Base-by-base conservation (phyloP, 30 jellyfish, hydroid and myxozoan species). In the Aurelia aurita region DNA sequence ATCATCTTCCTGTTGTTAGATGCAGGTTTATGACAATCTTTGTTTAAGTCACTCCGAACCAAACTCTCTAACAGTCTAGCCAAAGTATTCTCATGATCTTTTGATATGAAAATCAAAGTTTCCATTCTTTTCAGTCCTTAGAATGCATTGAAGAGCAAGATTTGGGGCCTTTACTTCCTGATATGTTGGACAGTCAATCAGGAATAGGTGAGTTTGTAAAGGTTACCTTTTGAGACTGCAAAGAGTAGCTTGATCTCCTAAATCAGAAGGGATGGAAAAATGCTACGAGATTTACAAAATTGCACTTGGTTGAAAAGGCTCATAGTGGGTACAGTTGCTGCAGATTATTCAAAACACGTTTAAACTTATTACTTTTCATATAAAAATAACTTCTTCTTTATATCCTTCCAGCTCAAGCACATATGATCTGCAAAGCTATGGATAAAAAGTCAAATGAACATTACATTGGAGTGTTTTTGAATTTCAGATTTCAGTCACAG, bases 141-240 rank as follows among this genome's bases (percentile, higher is more conserved):
- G 90, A 83, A 49, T 92, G 96, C 43, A 47, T 86, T 12, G 74
- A 61, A 13, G 90, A 72, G 31, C 67, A 72, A 53, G 98, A 92
- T 69, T 66, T 92, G n/a, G 69, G 82, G 12, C 83, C 96, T 29
- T 66, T 71, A 29, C 84, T 85, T 25, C 95, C 96, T 5, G 97
- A 92, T 79, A 64, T 87, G 15, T 25, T 80, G 59, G 95, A 92
- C 69, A 28, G 58, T 14, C 95, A 87, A 55, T 67, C 85, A 2
- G 95, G 85, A 34, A 59, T 76, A 22, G 96, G 98, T 85, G 29
- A 14, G 86, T 83, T n/a, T n/a, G n/a, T n/a, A n/a, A n/a, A n/a
- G n/a, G n/a, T n/a, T n/a, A n/a, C n/a, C n/a, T n/a, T n/a, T n/a
- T n/a, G n/a, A n/a, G n/a, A n/a, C n/a, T n/a, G n/a, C n/a, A n/a